Evolutionary conservation across 2,797 vertebrate species (phyloP).

Genomic region (Manis javanica): DNA sequence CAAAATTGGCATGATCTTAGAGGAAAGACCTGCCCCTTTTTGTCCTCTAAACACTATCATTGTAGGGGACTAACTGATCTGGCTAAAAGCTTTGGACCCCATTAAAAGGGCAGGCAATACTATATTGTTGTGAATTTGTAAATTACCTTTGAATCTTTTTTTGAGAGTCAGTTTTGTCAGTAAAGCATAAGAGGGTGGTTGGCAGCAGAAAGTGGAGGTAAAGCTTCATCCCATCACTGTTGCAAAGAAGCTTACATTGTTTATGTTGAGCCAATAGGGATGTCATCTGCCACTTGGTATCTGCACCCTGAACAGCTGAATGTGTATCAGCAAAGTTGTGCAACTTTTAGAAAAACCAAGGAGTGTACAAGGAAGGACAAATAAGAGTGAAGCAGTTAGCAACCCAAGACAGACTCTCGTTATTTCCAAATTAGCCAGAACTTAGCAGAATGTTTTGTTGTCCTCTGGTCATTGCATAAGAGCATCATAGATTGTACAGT

Average conservation of each 20-base stretch:
- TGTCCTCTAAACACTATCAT: not conserved
- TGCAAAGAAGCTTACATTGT: not conserved
- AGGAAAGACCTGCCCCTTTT: not conserved
- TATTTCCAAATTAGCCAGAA: slow-evolving; percentile 47
- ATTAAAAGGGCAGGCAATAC: not conserved
- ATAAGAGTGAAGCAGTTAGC: not conserved
- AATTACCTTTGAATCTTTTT: not conserved
- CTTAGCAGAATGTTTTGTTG: not conserved
- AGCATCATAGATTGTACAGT: not conserved
- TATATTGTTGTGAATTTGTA: not conserved
- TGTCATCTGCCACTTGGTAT: not conserved
- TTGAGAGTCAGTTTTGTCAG: not conserved
- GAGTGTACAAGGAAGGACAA: not conserved
- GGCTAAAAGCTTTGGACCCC: not conserved
- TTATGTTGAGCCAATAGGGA: not conserved
- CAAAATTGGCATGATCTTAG: too few species aligned
- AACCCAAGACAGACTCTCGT: not conserved
- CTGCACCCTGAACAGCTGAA: not conserved
- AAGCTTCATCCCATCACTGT: not conserved
- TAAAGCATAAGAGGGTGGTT: not conserved
- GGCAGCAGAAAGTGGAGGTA: not conserved
- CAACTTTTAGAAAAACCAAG: slow-evolving; percentile 27
- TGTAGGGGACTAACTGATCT: not conserved
- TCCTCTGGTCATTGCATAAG: not conserved
- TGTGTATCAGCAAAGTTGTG: slow-evolving; percentile 9